Evolutionary conservation across 2,113 vertebrate species (phyloP), one percentile per base, ranked within the genome.

Genomic region (Toxotes jaculatrix): DNA sequence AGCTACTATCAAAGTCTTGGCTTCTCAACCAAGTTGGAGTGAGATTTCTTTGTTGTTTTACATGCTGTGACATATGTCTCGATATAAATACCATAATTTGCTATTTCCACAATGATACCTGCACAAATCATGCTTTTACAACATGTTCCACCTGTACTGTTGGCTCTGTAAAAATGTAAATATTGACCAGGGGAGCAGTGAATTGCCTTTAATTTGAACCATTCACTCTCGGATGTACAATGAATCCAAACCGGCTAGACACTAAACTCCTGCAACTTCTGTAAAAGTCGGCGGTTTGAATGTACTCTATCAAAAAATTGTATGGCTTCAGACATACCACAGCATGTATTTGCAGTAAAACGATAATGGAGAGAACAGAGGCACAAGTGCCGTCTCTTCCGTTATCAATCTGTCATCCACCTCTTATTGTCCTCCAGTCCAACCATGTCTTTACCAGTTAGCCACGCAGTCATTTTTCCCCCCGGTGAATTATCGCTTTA

Each of bases 361-460:
- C 5, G 67, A 83, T 89, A 83, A 93, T 89, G 77, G 68, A 79
- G 68, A 56, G 27, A 93, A 85, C 93, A 93, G 93, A 90, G 86
- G 72, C 74, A 71, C 87, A 85, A 56, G 78, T 79, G 82, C 64
- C 16, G 14, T 89, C 84, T 85, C 85, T 80, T 84, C 87, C 38
- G 65, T 89, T 92, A 88, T 91, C 87, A 89, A 91, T 91, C 90
- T 89, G 82, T 92, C 91, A 92, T 85, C 88, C 83, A 38, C 4
- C 73, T 72, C 77, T 86, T 80, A 83, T 85, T 90, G 86, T 90
- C 89, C 86, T 88, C 66, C 77, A 40, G 68, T 19, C 73, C 83
- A 80, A 77, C 87, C 83, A 32, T 84, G 80, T 80, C 80, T 88
- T 85, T 59, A 89, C 53, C 70, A 83, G 81, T 90, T 84, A 79